Percentiles rank a stretch among this genome's conserved stretches.
Evolutionary conservation across 2,888 invertebrate genomes (phyloP).

Genomic region (Cinara cedri): DNA sequence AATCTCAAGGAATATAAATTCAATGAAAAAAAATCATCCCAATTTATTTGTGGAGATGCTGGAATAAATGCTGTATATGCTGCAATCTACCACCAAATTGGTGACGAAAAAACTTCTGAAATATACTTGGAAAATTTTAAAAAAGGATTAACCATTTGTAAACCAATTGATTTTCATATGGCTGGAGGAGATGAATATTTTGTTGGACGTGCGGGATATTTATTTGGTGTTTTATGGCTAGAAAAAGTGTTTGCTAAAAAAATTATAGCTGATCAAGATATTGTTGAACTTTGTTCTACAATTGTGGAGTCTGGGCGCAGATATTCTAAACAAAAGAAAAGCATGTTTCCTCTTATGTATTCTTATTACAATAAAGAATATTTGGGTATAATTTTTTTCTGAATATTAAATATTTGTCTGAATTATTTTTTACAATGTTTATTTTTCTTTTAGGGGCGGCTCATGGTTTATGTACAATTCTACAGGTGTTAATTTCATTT

Average conservation of each 20-base stretch:
- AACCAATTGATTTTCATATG: slow-evolving; percentile 67
- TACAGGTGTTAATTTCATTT: slow-evolving; percentile 68
- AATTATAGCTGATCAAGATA: slow-evolving; percentile 65
- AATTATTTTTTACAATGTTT: not conserved
- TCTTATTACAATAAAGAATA: slow-evolving; percentile 77
- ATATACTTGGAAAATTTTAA: slow-evolving; percentile 64
- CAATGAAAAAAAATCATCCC: slow-evolving; percentile 63
- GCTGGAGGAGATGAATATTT: slow-evolving; percentile 83
- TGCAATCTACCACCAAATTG: slow-evolving; percentile 67
- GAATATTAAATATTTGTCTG: slow-evolving; percentile 9
- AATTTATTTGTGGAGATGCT: slow-evolving; percentile 78
- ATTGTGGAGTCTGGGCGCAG: slow-evolving; percentile 75
- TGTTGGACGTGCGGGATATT: slow-evolving; percentile 83
- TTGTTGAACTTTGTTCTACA: slow-evolving; percentile 72
- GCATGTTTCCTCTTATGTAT: slow-evolving; percentile 78
- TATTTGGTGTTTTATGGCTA: slow-evolving; percentile 79
- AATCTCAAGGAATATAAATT: slow-evolving; percentile 68
- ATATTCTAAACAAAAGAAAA: slow-evolving; percentile 69
- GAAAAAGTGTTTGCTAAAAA: slow-evolving; percentile 66
- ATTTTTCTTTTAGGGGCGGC: slow-evolving; percentile 65
- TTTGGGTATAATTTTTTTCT: slow-evolving; percentile 65
- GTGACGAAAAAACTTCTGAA: slow-evolving; percentile 62
- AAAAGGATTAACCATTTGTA: slow-evolving; percentile 64
- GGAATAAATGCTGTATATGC: slow-evolving; percentile 78
- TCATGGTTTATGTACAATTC: slow-evolving; percentile 71